These are phyloP conservation scores for Argyrosomus japonicus DNA, from an alignment of 2,113 vertebrate species.

Conservation along the genomic window DNA sequence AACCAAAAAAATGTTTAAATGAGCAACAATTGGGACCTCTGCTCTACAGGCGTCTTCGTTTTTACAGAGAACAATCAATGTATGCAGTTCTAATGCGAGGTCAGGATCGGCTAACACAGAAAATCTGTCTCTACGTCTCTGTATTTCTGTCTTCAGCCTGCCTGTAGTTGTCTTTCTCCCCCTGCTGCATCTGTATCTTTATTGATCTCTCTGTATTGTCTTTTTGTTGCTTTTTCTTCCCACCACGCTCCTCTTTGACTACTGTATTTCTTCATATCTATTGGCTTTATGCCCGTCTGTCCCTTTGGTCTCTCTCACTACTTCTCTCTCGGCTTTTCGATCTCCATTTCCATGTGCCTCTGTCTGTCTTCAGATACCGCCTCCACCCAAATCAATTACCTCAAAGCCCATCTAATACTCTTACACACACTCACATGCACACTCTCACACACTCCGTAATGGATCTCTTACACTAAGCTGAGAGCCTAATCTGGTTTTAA, in stretches of 20 bases:
- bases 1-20: slow-evolving; percentile 4
- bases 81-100: slow-evolving; percentile 41
- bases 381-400: slow-evolving; percentile 66
- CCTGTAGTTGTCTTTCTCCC: slow-evolving; percentile 25
- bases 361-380: slow-evolving; percentile 42
- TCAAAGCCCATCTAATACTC: slow-evolving; percentile 62
- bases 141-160: slow-evolving; percentile 19
- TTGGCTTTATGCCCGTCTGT: slow-evolving; percentile 15
- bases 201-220: slow-evolving; percentile 22
- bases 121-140: slow-evolving; percentile 33
- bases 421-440: slow-evolving; percentile 22
- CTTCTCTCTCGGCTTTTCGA: slow-evolving; percentile 17
- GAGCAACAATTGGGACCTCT: slow-evolving; percentile 32
- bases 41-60: slow-evolving; percentile 32
- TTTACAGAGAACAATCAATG: slow-evolving; percentile 23
- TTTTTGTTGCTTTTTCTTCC: slow-evolving; percentile 29
- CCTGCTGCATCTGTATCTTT: slow-evolving; percentile 9
- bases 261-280: slow-evolving; percentile 29
- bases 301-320: slow-evolving; percentile 29
- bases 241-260: slow-evolving; percentile 22
- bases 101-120: slow-evolving; percentile 33
- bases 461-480: slow-evolving; percentile 59
- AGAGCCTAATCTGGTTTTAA: slow-evolving; percentile 76
- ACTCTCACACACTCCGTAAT: slow-evolving; percentile 47
- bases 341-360: slow-evolving; percentile 23